Conservation (phyloP, 2,888 invertebrate species). For the Ophion slaviceki region DNA sequence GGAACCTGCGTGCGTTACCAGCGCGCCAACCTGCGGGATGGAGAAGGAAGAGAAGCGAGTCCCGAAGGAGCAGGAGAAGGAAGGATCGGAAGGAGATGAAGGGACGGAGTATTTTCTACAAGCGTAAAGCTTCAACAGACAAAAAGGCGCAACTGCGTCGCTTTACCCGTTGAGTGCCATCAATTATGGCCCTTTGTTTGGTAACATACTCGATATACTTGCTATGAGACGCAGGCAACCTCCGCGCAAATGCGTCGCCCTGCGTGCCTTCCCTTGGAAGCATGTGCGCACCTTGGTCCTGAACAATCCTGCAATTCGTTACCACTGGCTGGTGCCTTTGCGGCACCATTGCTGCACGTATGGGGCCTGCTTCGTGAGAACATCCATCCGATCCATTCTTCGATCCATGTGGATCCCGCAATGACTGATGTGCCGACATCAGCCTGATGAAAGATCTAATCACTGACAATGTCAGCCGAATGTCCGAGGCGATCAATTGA, state of each 20-base stretch:
- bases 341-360: not conserved
- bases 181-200: conserved; percentile 13
- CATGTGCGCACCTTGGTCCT: conserved; percentile 13
- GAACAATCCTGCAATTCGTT: conserved; percentile 64
- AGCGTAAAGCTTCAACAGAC: not conserved
- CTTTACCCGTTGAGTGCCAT: not conserved
- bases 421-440: too few relatives aligned
- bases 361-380: not conserved
- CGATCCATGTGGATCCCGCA: not conserved
- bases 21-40: conserved; percentile 48
- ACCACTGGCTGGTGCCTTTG: conserved; percentile 15
- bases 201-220: not conserved
- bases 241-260: conserved; percentile 38
- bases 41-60: conserved; percentile 23
- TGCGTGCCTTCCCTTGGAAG: conserved; percentile 28
- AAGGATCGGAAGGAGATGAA: not conserved
- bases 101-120: conserved; percentile 1
- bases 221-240: conserved; percentile 34
- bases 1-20: conserved; percentile 78
- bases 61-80: not conserved
- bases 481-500: too few relatives aligned
- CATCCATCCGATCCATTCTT: not conserved
- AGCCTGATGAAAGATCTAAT: too few relatives aligned
- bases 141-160: conserved; percentile 16
- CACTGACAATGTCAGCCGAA: too few relatives aligned